Evolutionary conservation across 2,797 vertebrate species (phyloP).

Genomic region (Sebastes steindachneri): DNA sequence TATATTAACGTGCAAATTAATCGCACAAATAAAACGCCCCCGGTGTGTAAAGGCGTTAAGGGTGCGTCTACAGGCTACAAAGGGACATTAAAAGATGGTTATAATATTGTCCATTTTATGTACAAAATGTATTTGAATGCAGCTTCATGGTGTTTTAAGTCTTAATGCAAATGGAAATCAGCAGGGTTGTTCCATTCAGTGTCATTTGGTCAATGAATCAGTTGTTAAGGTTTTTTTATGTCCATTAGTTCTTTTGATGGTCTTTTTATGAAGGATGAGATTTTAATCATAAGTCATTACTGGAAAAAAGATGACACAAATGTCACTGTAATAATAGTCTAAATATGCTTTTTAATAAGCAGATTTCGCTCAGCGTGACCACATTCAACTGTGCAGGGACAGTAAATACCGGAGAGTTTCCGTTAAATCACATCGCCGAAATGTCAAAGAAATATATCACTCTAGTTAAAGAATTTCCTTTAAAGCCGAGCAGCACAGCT

Average conservation of each 20-base stretch:
- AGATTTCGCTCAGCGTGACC: background rate
- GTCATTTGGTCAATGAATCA: background rate
- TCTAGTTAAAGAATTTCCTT: background rate
- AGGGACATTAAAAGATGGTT: background rate
- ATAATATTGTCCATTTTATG: no score
- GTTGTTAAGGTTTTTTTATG: background rate
- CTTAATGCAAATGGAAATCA: background rate
- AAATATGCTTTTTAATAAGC: conserved; percentile 11
- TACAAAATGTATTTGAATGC: background rate
- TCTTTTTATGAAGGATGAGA: conserved; percentile 1
- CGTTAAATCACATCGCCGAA: background rate
- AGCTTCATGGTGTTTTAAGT: background rate
- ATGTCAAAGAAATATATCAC: conserved; percentile 2
- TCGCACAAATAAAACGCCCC: no score
- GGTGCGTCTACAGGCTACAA: background rate
- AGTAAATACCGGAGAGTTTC: background rate
- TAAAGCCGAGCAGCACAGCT: conserved; percentile 14
- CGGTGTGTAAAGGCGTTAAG: background rate
- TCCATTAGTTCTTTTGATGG: background rate
- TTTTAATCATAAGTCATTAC: background rate
- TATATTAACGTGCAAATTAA: no score
- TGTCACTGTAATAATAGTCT: background rate
- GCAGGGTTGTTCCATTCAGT: background rate
- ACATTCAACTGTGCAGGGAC: background rate
- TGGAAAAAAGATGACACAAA: background rate